phyloP scores from a whole-genome alignment of 2,113 vertebrate species.

The Catagonus wagneri region DNA sequence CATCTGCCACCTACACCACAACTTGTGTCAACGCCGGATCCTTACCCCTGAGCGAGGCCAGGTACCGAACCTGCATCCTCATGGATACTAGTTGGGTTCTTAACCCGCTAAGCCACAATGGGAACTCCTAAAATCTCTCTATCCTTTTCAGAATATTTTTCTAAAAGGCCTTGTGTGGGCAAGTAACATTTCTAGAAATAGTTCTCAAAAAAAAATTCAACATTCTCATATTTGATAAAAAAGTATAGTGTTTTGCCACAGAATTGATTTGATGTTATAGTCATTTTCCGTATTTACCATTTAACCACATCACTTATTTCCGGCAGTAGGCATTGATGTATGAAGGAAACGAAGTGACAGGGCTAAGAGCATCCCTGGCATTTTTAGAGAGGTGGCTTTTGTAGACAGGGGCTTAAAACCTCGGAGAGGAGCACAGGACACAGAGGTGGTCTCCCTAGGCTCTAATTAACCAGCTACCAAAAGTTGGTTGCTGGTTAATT shows the following conservation, averaged over 20 bases:
- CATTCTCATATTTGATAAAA: not conserved
- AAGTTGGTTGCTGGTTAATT: too few species aligned
- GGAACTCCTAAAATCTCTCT: too few species aligned
- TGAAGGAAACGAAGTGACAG: not conserved
- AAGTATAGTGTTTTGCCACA: not conserved
- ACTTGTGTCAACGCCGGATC: too few species aligned
- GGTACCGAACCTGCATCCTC: too few species aligned
- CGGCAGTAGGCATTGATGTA: not conserved
- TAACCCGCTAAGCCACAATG: too few species aligned
- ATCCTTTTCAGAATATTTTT: not conserved
- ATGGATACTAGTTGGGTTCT: too few species aligned
- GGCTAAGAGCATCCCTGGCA: not conserved
- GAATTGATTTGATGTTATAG: not conserved
- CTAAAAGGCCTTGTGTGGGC: not conserved
- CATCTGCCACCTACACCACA: too few species aligned
- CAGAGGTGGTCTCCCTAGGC: not conserved
- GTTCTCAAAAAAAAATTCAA: not conserved
- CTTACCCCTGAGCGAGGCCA: too few species aligned
- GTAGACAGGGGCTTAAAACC: not conserved
- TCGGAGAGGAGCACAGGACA: not conserved
- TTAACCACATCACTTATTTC: not conserved
- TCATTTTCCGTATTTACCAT: not conserved
- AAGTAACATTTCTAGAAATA: conserved; percentile 7
- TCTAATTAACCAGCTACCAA: not conserved
- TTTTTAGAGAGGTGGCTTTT: not conserved